Percentiles rank a stretch among this genome's conserved stretches.
Conservation (phyloP, 1,140 invertebrate genomes). For the Babylonia areolata region DNA sequence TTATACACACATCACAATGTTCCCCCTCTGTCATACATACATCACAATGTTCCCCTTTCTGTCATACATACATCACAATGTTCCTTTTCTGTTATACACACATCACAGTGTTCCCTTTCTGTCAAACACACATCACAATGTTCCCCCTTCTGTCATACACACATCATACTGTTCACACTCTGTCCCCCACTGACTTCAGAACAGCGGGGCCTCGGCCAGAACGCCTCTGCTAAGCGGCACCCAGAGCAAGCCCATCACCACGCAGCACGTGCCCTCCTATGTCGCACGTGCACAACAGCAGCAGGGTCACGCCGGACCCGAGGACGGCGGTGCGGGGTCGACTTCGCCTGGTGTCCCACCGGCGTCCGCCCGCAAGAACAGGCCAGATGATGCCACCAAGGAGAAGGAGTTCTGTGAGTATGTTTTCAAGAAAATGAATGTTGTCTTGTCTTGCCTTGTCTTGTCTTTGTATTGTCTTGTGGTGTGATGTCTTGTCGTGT, state of each 20-base stretch:
- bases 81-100: too few relatives aligned
- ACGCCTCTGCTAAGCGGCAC: neutral
- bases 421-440: too few relatives aligned
- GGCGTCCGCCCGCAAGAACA: neutral
- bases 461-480: too few relatives aligned
- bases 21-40: too few relatives aligned
- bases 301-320: neutral
- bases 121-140: too few relatives aligned
- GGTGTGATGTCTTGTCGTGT: too few relatives aligned
- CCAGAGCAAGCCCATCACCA: neutral
- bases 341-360: neutral
- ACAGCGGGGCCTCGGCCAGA: neutral
- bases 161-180: neutral
- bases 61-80: too few relatives aligned
- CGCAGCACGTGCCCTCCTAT: neutral
- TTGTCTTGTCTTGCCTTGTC: too few relatives aligned
- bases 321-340: neutral
- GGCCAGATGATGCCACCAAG: neutral
- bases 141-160: too few relatives aligned
- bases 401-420: neutral
- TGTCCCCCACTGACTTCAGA: neutral
- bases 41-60: too few relatives aligned
- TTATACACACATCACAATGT: too few relatives aligned
- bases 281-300: neutral
- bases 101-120: too few relatives aligned